phyloP scores from a whole-genome alignment of 2,113 vertebrate species.

The Callipepla squamata region DNA sequence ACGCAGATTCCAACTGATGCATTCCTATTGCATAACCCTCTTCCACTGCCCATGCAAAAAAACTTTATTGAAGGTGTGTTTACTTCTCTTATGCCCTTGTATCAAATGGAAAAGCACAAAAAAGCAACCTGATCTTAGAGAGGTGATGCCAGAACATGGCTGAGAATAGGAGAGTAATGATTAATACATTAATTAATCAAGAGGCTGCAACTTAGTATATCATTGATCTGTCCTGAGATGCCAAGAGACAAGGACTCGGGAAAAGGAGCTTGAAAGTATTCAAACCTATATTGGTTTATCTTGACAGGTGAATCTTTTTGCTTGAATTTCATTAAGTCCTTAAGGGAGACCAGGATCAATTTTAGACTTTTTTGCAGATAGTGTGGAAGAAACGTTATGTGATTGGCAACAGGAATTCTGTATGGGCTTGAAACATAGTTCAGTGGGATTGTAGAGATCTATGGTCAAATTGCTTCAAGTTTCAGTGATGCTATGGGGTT shows the following conservation, averaged over 20 bases:
- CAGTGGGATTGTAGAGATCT: not conserved
- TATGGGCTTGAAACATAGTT: not conserved
- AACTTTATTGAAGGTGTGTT: not conserved
- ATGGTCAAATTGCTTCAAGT: not conserved
- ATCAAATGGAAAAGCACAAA: not conserved
- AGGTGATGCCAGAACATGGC: not conserved
- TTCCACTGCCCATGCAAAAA: not conserved
- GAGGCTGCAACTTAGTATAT: not conserved
- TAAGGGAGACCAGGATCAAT: not conserved
- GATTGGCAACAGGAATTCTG: not conserved
- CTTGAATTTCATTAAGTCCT: not conserved
- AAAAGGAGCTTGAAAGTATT: not conserved
- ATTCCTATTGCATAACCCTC: fast-evolving
- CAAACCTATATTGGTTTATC: not conserved
- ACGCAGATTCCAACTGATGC: not conserved
- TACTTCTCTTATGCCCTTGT: constrained; percentile 29
- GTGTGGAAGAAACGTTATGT: not conserved
- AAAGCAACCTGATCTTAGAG: not conserved
- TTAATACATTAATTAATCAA: not conserved
- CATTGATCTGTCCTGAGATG: not conserved
- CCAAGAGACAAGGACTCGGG: not conserved
- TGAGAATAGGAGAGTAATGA: not conserved
- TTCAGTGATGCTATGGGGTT: not conserved
- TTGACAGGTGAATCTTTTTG: not conserved
- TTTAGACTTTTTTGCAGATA: not conserved